Conservation (phyloP, 1,140 invertebrate species). For the Nixonia krombeini region DNA sequence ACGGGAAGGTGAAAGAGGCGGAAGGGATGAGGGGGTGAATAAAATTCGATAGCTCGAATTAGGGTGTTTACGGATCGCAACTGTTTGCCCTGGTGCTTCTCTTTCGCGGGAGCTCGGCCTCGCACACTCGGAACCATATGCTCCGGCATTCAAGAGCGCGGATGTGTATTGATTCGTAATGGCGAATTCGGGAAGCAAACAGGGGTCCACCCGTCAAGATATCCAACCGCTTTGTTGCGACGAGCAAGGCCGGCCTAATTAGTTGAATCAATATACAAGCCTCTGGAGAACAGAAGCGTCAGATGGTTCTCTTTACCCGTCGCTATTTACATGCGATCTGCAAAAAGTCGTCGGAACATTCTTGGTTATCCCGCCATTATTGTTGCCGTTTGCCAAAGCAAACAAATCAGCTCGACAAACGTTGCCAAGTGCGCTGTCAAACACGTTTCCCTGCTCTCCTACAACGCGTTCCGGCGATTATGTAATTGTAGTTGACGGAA, state of each 20-base stretch:
- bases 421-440: neutral
- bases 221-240: conserved; percentile 31
- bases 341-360: conserved; percentile 29
- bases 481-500: neutral
- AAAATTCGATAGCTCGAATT: too few species aligned
- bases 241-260: conserved; percentile 41
- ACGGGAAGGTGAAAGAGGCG: too few species aligned
- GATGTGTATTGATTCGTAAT: conserved; percentile 26
- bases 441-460: neutral
- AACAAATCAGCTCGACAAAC: neutral
- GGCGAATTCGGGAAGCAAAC: conserved; percentile 36
- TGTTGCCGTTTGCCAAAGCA: neutral
- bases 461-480: neutral
- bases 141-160: conserved; percentile 29
- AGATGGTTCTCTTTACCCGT: conserved; percentile 27
- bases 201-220: conserved; percentile 41
- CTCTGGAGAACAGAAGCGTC: conserved; percentile 36
- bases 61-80: too few species aligned
- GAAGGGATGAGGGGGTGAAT: too few species aligned
- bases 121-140: conserved; percentile 32
- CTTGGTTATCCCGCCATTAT: neutral
- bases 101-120: neutral
- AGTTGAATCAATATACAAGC: conserved; percentile 47
- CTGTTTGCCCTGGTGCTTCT: neutral
- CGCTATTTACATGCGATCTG: conserved; percentile 44